Percentiles rank a stretch among this genome's conserved stretches.
phyloP scores from a whole-genome alignment of 2,888 invertebrate genomes.

The Protonemura montana region DNA sequence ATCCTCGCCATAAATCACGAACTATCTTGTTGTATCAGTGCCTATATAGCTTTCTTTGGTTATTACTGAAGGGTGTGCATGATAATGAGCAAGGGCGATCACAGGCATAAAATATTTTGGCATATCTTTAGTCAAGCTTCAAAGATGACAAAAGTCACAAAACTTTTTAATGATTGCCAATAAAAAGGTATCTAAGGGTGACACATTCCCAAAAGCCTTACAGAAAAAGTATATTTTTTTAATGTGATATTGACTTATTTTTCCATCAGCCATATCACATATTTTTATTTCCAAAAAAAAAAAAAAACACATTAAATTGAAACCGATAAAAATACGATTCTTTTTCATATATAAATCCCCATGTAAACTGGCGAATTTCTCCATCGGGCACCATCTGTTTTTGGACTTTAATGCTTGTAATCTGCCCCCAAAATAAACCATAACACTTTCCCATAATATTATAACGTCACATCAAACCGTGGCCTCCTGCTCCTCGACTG shows the following conservation, averaged over 20 bases:
- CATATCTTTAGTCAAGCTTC: neutral
- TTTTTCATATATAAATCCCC: neutral
- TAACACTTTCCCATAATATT: conserved; percentile 18
- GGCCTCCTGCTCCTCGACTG: neutral
- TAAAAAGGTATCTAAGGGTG: neutral
- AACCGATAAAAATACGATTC: conserved; percentile 26
- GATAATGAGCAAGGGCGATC: neutral
- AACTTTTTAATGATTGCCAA: neutral
- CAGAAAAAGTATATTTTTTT: conserved; percentile 3
- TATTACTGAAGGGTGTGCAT: neutral
- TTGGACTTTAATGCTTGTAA: conserved; percentile 26
- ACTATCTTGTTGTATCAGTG: neutral
- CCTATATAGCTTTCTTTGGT: neutral
- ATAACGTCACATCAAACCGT: neutral
- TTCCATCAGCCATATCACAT: neutral
- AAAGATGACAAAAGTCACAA: neutral
- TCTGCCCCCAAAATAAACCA: conserved; percentile 40
- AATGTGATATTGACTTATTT: conserved; percentile 13
- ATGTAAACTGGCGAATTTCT: neutral
- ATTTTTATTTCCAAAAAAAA: neutral
- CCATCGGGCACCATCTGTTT: conserved; percentile 20
- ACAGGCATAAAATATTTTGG: neutral
- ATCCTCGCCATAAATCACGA: neutral
- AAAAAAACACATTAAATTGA: conserved; percentile 28
- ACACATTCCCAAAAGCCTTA: neutral